Percentiles rank a stretch among this genome's conserved stretches.
phyloP scores from a whole-genome alignment of 2,888 invertebrate species.

The Apodemia duryi region DNA sequence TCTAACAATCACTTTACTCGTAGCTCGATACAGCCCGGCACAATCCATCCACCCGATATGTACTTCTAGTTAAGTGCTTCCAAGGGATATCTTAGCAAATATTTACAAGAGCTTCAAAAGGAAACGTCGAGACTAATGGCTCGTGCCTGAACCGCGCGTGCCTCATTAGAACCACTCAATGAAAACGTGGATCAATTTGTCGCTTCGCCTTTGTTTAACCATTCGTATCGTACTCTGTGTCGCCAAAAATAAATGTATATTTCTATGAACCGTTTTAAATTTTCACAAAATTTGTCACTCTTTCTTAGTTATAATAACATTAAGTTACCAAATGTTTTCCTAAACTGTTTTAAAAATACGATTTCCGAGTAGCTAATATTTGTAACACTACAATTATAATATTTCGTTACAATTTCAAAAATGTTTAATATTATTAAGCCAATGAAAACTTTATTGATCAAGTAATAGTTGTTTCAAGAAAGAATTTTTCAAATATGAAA shows the following conservation, averaged over 20 bases:
- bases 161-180: conserved; percentile 22
- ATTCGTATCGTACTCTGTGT: neutral
- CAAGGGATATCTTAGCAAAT: conserved; percentile 24
- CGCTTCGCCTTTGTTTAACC: conserved; percentile 17
- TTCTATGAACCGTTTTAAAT: neutral
- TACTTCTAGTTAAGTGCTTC: conserved; percentile 17
- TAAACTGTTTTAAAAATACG: too few species aligned
- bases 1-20: conserved; percentile 7
- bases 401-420: too few species aligned
- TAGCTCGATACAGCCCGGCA: neutral
- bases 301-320: too few species aligned
- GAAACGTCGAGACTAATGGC: conserved; percentile 24
- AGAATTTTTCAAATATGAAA: too few species aligned
- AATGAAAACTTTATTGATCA: too few species aligned
- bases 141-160: conserved; percentile 12
- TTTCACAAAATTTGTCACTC: neutral
- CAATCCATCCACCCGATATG: conserved; percentile 1
- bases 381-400: too few species aligned
- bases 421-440: too few species aligned
- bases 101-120: conserved; percentile 24
- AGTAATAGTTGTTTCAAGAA: too few species aligned
- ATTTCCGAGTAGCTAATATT: too few species aligned
- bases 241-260: neutral
- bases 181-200: conserved; percentile 20
- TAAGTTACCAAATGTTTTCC: too few species aligned